A percentile compares a stretch with the other conserved stretches of the same genome.
These are phyloP conservation scores for Pomatostomus ruficeps DNA, from an alignment of 2,113 vertebrate genomes.

Conservation along the genomic window DNA sequence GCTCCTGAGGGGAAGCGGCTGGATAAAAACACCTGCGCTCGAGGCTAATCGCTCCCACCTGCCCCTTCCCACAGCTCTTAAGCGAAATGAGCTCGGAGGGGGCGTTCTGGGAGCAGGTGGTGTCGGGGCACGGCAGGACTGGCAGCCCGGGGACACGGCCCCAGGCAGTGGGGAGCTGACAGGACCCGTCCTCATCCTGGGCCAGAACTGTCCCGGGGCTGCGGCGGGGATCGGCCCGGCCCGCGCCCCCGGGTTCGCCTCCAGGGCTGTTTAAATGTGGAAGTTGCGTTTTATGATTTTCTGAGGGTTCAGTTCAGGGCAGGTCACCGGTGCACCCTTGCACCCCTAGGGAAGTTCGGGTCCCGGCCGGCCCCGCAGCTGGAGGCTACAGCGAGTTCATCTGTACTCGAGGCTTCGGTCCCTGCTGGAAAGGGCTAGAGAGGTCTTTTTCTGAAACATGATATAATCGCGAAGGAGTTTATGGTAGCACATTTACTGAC, in stretches of 20 bases:
- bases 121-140: not conserved
- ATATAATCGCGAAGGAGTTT: not conserved
- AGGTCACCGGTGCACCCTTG: not conserved
- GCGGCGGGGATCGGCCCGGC: not conserved
- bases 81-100: not conserved
- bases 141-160: not conserved
- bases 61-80: not conserved
- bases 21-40: not conserved
- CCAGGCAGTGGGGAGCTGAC: not conserved
- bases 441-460: not conserved
- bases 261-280: rapidly evolving
- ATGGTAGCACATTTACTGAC: not conserved
- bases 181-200: too few relatives aligned
- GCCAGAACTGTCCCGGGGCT: not conserved
- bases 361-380: too few relatives aligned
- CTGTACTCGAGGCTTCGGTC: not conserved
- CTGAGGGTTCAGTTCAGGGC: not conserved
- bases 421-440: not conserved
- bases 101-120: not conserved
- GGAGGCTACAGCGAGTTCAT: not conserved
- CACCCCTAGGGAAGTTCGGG: too few relatives aligned
- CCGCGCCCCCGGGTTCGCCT: too few relatives aligned
- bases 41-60: not conserved
- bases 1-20: not conserved
- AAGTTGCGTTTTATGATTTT: not conserved